These are phyloP conservation scores for Takifugu flavidus DNA, from an alignment of 2,113 vertebrate genomes.

Conservation along the genomic window DNA sequence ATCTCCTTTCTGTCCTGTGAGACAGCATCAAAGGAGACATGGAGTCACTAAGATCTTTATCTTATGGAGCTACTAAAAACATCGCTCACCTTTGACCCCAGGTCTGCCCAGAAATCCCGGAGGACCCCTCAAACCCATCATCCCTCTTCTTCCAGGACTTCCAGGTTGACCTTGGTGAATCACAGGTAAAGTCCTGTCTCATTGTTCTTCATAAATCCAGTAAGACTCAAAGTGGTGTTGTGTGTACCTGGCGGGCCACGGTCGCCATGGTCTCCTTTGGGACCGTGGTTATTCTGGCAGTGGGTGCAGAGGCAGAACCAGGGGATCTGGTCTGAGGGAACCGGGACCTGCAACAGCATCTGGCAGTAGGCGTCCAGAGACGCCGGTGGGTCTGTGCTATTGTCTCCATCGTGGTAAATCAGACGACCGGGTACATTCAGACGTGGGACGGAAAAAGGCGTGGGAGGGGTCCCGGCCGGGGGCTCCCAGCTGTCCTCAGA, in stretches of 20 bases:
- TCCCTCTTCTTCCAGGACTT: slow-evolving; percentile 52
- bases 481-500: background rate
- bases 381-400: background rate
- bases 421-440: background rate
- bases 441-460: background rate
- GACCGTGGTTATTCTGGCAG: slow-evolving; percentile 48
- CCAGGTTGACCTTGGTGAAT: slow-evolving; percentile 57
- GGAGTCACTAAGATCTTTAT: background rate
- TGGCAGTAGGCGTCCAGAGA: slow-evolving; percentile 44
- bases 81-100: slow-evolving; percentile 66
- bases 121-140: slow-evolving; percentile 49
- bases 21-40: background rate
- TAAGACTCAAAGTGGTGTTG: background rate
- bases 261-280: slow-evolving; percentile 63
- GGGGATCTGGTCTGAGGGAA: slow-evolving; percentile 47
- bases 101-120: slow-evolving; percentile 58
- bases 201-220: no score
- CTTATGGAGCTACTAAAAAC: background rate
- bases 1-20: slow-evolving; percentile 69
- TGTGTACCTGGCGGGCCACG: slow-evolving; percentile 59
- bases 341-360: slow-evolving; percentile 29
- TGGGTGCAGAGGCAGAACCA: slow-evolving; percentile 66
- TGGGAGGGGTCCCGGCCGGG: background rate
- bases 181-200: background rate
- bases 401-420: background rate